These are phyloP conservation scores for Clostera curtula DNA, from an alignment of 2,888 invertebrate genomes.

Conservation along the genomic window DNA sequence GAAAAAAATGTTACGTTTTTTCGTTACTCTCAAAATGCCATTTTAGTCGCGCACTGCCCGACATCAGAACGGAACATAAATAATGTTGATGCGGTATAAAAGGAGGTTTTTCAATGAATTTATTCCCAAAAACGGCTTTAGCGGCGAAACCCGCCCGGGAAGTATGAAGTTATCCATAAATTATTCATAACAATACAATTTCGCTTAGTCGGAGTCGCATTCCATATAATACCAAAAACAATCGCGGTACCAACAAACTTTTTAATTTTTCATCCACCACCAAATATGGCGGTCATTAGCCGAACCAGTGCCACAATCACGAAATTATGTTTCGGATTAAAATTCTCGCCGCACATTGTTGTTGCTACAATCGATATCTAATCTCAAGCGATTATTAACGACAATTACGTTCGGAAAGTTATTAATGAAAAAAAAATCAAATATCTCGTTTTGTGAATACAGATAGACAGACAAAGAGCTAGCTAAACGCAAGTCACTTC, in stretches of 20 bases:
- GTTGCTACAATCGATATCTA: constrained; percentile 37
- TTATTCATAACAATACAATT: constrained; percentile 47
- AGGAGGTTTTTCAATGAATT: constrained; percentile 66
- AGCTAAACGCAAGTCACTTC: constrained; percentile 67
- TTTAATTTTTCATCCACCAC: constrained; percentile 7
- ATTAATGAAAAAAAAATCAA: constrained; percentile 41
- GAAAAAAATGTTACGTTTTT: no score
- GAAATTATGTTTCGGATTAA: constrained; percentile 18
- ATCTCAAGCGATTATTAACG: constrained; percentile 56
- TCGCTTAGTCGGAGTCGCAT: constrained; percentile 42
- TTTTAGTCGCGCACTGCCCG: constrained; percentile 23
- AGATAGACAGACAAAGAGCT: constrained; percentile 51
- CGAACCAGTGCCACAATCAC: constrained; percentile 10
- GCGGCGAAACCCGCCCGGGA: constrained; percentile 45
- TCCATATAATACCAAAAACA: constrained; percentile 32
- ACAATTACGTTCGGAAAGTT: constrained; percentile 53
- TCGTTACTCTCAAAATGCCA: constrained; percentile 25
- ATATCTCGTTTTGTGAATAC: constrained; percentile 55
- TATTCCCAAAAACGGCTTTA: constrained; percentile 59
- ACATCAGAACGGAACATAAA: constrained; percentile 41
- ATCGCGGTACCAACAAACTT: constrained; percentile 5
- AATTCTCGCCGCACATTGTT: constrained; percentile 21
- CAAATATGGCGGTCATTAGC: constrained; percentile 15
- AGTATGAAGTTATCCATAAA: constrained; percentile 67
- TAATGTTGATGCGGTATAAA: constrained; percentile 64